Evolutionary conservation across 37 sponge, comb jelly and placozoan genomes (phyloP).

Genomic region (Dysidea cf. avara): DNA sequence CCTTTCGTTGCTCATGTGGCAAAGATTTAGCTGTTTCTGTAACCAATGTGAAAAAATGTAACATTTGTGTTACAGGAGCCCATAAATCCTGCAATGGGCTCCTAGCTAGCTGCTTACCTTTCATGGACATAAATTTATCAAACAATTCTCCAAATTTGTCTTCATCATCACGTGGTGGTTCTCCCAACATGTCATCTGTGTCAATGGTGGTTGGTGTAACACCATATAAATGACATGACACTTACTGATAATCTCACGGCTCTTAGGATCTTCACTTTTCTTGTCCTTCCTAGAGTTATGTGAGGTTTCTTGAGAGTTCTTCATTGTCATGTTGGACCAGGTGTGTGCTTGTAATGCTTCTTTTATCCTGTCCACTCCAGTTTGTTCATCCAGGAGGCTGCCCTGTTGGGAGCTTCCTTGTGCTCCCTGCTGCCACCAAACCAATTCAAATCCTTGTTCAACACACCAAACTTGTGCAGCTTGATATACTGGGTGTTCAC

Average conservation of each 20-base stretch:
- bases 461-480: slow-evolving; percentile 62
- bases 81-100: background rate
- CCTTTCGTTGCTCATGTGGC: slow-evolving; percentile 67
- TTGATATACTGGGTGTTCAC: background rate
- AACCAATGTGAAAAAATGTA: too few relatives aligned
- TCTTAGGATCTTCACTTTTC: too few relatives aligned
- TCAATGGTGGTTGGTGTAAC: too few relatives aligned
- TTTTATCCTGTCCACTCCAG: slow-evolving; percentile 42
- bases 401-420: background rate
- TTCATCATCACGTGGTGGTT: slow-evolving; percentile 21
- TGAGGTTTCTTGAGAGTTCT: background rate
- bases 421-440: slow-evolving; percentile 36
- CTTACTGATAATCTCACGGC: too few relatives aligned
- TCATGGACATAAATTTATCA: slow-evolving; percentile 51
- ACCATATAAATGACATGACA: too few relatives aligned
- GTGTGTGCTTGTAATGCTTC: slow-evolving; percentile 76
- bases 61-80: background rate
- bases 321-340: slow-evolving; percentile 73
- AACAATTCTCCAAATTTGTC: slow-evolving; percentile 55
- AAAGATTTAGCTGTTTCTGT: slow-evolving; percentile 66
- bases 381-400: slow-evolving; percentile 3
- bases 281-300: too few relatives aligned
- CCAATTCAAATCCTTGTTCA: slow-evolving; percentile 56
- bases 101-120: slow-evolving; percentile 29
- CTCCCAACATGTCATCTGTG: too few relatives aligned